Evolutionary conservation across 2,797 vertebrate species (phyloP), one percentile per base, ranked within the genome.

Genomic region (Jordanella pulchra): DNA sequence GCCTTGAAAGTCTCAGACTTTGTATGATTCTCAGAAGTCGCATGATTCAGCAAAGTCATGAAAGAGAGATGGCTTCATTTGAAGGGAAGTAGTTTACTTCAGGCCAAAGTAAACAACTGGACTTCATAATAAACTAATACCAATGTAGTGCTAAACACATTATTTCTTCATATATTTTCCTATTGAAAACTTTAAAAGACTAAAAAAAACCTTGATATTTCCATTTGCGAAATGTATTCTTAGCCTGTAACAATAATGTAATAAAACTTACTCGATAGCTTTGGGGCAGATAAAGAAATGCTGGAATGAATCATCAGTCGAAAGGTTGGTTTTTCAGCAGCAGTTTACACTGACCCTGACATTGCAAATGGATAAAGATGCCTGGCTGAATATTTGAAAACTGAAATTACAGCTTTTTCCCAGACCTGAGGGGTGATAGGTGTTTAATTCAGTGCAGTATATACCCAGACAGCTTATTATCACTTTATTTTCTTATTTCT

Each of bases 391-490:
- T 17, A 55, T 66, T 17, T 48, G 7, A 50, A 32, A 50, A 55
- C 21, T 35, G 5, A 35, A 7, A 44, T 39, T 27, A 44, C 27
- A 42, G 18, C 3, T 54, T 54, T 45, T 35, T 51, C 21, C 4
- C 14, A 12, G 13, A 61, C 35, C 35, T 61, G 32, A 35, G 56
- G 21, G 30, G 18, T 60, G 10, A 58, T 58, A 30, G 44, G 27
- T 12, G 45, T 60, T 65, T 66, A 9, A 32, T 44, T 23, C 32
- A 1, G 6, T 58, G 66, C 63, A 64, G 65, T 58, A 28, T 74
- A 25, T 54, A 75, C 53, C 66, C 27, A 53, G 30, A 65, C 66
- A 12, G n/a, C 78, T 82, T 76, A 51, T 71, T 67, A 66, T 65
- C 53, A 45, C 45, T 7, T 18, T 4, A 23, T 50, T 45, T 72